Evolutionary conservation across 2,113 vertebrate species (phyloP).

Genomic region (Myodes glareolus): DNA sequence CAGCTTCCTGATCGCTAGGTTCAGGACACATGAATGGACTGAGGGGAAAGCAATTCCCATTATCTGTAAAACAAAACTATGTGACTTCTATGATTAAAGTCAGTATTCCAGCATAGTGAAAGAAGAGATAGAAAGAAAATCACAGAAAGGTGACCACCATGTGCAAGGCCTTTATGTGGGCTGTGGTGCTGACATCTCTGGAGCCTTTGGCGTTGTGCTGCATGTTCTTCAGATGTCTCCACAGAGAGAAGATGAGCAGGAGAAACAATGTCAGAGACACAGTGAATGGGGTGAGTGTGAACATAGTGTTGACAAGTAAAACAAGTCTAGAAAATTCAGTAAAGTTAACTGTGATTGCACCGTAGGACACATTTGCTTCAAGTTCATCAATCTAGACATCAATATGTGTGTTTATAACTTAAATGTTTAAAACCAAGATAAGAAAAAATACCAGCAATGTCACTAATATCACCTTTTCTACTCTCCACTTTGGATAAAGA

Average conservation of each 20-base stretch:
- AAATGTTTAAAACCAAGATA: neutral
- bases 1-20: neutral
- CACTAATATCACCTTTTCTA: neutral
- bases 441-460: neutral
- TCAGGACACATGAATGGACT: neutral
- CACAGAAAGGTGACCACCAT: neutral
- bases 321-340: neutral
- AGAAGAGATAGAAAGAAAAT: neutral
- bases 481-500: slow-evolving; percentile 49
- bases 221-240: neutral
- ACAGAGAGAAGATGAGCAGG: neutral
- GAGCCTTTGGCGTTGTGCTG: fast-evolving
- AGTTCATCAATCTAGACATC: neutral
- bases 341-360: fast-evolving
- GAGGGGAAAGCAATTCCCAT: neutral
- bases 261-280: neutral
- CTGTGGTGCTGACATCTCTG: neutral
- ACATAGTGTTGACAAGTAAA: neutral
- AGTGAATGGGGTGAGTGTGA: neutral
- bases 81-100: neutral
- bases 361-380: neutral
- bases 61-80: neutral
- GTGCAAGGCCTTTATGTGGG: neutral
- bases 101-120: neutral
- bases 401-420: neutral